Percentiles rank a stretch among this genome's conserved stretches.
phyloP scores from a whole-genome alignment of 2,888 invertebrate genomes.

The Proisotoma minuta region DNA sequence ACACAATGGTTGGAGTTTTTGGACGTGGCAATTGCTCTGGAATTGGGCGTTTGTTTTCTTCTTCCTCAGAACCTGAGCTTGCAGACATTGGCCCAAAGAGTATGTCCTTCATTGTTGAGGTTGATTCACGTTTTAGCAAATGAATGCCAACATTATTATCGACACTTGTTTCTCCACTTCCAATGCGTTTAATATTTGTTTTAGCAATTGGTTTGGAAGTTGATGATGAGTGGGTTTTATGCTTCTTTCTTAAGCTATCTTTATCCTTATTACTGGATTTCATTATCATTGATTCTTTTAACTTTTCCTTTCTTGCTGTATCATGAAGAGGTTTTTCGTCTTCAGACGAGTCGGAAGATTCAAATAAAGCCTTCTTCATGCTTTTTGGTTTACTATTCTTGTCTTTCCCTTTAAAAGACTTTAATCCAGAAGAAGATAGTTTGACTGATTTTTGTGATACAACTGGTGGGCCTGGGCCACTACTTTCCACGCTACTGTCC shows the following conservation, averaged over 20 bases:
- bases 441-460: neutral
- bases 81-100: conserved; percentile 44
- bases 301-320: conserved; percentile 20
- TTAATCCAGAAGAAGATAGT: neutral
- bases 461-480: conserved; percentile 3
- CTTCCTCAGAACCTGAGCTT: conserved; percentile 38
- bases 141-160: conserved; percentile 17
- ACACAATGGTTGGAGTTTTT: conserved; percentile 33
- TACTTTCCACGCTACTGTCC: conserved; percentile 37
- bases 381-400: conserved; percentile 35
- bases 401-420: conserved; percentile 31
- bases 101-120: conserved; percentile 39
- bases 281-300: conserved; percentile 7
- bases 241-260: conserved; percentile 34
- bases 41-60: conserved; percentile 14
- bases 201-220: conserved; percentile 28
- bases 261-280: conserved; percentile 29
- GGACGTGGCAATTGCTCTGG: conserved; percentile 24
- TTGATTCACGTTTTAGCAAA: conserved; percentile 30
- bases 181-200: conserved; percentile 33
- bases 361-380: conserved; percentile 41
- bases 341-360: conserved; percentile 41
- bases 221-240: conserved; percentile 29
- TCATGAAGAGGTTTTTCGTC: conserved; percentile 18
- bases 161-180: conserved; percentile 17